Conservation (phyloP, 2,797 vertebrate genomes). For the Telmatherina bonti region DNA sequence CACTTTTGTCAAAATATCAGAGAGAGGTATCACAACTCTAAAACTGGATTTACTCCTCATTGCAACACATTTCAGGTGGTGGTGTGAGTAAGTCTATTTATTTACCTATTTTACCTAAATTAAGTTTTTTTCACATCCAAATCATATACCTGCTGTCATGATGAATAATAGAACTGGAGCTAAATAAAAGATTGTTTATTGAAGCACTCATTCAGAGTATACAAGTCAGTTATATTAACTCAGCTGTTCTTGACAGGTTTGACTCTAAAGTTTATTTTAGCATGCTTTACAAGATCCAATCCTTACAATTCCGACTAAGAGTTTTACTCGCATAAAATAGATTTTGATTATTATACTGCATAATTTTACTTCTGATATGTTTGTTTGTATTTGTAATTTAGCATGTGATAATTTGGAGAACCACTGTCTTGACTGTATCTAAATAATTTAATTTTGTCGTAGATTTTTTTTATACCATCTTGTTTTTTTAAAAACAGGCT, state of each 20-base stretch:
- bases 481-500: conserved; percentile 16
- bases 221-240: background rate
- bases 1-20: background rate
- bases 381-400: background rate
- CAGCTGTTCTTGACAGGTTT: background rate
- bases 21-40: background rate
- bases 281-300: background rate
- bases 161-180: background rate
- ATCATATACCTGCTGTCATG: background rate
- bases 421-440: background rate
- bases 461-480: too few relatives aligned
- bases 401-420: background rate
- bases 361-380: background rate
- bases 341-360: background rate
- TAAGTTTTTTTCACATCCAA: background rate
- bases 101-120: background rate
- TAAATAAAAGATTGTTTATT: background rate
- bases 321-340: background rate
- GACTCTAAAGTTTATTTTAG: background rate
- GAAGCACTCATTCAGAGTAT: background rate
- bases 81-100: background rate
- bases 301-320: background rate
- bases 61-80: background rate
- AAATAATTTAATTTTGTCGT: background rate
- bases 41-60: background rate